These are phyloP conservation scores for Cantharis rustica DNA, from an alignment of 2,888 invertebrate species.

Conservation along the genomic window DNA sequence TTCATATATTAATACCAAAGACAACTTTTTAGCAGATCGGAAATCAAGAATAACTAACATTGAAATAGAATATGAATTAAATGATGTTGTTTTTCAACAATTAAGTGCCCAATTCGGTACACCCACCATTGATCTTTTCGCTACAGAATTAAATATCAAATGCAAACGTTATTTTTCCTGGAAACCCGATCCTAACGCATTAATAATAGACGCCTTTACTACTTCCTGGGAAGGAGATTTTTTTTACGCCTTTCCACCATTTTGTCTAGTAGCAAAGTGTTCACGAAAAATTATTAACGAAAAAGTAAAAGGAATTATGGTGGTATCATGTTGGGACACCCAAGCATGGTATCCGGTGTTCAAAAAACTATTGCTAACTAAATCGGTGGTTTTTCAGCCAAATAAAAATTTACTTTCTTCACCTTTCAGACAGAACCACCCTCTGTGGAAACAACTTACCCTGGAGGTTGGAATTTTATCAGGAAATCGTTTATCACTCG, in stretches of 20 bases:
- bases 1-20: too few relatives aligned
- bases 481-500: not conserved
- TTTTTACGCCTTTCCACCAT: constrained; percentile 42
- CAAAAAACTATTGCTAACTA: not conserved
- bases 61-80: constrained; percentile 12
- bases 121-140: constrained; percentile 15
- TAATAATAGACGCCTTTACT: constrained; percentile 20
- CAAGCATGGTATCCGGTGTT: constrained; percentile 45
- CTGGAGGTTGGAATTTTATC: constrained; percentile 30
- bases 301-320: constrained; percentile 40
- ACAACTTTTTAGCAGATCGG: too few relatives aligned
- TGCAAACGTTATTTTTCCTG: constrained; percentile 14
- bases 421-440: constrained; percentile 10
- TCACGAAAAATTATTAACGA: constrained; percentile 42
- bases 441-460: constrained; percentile 24
- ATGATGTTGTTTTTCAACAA: not conserved
- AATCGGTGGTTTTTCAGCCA: not conserved
- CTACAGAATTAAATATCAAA: constrained; percentile 9
- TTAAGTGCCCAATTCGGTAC: not conserved
- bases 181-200: constrained; percentile 14
- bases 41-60: too few relatives aligned
- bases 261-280: constrained; percentile 37
- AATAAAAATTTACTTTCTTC: constrained; percentile 9
- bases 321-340: constrained; percentile 40
- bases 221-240: constrained; percentile 7